phyloP scores from a whole-genome alignment of 2,797 vertebrate species.

The Manis pentadactyla region DNA sequence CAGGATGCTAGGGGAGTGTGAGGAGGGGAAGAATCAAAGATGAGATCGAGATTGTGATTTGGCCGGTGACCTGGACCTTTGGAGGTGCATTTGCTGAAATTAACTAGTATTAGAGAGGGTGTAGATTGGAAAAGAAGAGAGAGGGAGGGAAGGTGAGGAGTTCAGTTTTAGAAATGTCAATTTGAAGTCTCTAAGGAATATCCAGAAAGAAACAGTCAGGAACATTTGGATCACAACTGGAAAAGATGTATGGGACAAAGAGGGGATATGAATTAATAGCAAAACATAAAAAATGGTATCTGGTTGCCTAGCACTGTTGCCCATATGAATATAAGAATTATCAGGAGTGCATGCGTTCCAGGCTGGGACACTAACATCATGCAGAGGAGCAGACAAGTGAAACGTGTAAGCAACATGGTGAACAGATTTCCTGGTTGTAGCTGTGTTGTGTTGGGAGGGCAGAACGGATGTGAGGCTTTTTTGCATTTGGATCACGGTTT shows the following conservation, averaged over 20 bases:
- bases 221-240: slow-evolving; percentile 67
- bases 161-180: slow-evolving; percentile 25
- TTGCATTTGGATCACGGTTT: not conserved
- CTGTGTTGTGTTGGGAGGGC: not conserved
- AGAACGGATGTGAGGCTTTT: not conserved
- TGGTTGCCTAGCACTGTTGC: not conserved
- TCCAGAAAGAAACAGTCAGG: not conserved
- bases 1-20: not conserved
- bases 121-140: not conserved
- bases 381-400: not conserved
- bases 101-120: not conserved
- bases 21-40: not conserved
- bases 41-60: not conserved
- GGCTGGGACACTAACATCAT: not conserved
- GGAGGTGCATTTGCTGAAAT: slow-evolving; percentile 12
- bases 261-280: slow-evolving; percentile 49
- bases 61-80: not conserved
- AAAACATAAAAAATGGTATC: slow-evolving; percentile 46
- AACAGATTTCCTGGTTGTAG: not conserved
- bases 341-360: not conserved
- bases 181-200: slow-evolving; percentile 23
- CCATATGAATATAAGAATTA: slow-evolving; percentile 21
- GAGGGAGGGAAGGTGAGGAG: not conserved
- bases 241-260: slow-evolving; percentile 16
- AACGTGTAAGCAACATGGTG: not conserved